Evolutionary conservation across 2,113 vertebrate species (phyloP).

Genomic region (Vanacampus margaritifer): DNA sequence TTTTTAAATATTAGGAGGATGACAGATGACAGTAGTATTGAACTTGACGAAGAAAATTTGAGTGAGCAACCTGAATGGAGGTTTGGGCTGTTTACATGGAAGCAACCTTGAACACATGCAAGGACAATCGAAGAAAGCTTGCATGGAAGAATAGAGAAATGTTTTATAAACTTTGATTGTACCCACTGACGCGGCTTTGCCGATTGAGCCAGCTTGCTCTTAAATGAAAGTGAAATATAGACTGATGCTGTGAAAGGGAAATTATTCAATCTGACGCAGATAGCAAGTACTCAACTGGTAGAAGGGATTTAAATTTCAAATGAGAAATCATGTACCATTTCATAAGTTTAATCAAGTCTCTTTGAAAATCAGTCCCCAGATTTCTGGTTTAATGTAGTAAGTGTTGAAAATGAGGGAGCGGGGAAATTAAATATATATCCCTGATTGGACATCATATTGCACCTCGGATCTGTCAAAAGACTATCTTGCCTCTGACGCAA

Average conservation of each 20-base stretch:
- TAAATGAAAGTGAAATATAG: conserved; percentile 39
- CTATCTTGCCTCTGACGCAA: not conserved
- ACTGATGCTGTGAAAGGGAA: conserved; percentile 45
- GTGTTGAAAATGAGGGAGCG: conserved; percentile 32
- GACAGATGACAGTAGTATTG: no score
- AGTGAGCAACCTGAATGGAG: no score
- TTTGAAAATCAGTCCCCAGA: conserved; percentile 57
- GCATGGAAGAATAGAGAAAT: no score
- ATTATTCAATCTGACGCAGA: conserved; percentile 54
- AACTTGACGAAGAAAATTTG: no score
- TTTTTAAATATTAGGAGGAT: no score
- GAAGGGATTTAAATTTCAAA: conserved; percentile 61
- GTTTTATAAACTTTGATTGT: not conserved
- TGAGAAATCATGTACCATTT: conserved; percentile 60
- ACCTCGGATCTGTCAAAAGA: conserved; percentile 42
- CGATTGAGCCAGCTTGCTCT: conserved; percentile 11
- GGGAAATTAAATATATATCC: conserved; percentile 52
- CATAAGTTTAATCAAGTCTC: conserved; percentile 63
- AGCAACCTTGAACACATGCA: no score
- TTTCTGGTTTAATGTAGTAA: conserved; percentile 57
- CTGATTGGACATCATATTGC: conserved; percentile 44
- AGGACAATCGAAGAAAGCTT: no score
- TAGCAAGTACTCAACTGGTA: conserved; percentile 30
- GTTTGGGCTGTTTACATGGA: no score
- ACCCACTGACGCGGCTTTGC: conserved; percentile 12